phyloP scores from a whole-genome alignment of 2,113 vertebrate genomes.

The Lycaon pictus region DNA sequence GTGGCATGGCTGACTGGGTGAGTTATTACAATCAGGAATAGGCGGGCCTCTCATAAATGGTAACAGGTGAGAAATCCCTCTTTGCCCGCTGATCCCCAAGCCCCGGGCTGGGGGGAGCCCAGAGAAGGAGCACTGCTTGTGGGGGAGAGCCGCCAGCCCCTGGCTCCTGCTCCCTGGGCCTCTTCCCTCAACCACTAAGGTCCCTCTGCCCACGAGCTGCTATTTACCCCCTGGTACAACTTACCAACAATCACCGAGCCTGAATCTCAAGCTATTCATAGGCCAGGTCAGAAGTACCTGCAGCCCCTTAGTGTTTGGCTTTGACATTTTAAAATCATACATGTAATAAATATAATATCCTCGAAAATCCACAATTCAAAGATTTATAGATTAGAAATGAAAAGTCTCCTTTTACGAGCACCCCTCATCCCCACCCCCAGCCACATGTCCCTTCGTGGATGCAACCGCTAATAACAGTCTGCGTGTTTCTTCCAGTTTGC shows the following conservation, averaged over 20 bases:
- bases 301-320: not conserved
- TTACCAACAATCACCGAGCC: not conserved
- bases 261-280: not conserved
- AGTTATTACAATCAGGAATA: not conserved
- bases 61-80: not conserved
- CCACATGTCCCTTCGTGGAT: not conserved
- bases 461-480: not conserved
- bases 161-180: accelerated
- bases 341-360: not conserved
- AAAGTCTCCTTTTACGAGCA: not conserved
- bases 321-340: not conserved
- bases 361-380: not conserved
- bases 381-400: not conserved
- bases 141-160: not conserved
- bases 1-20: not conserved
- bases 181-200: not conserved
- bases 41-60: not conserved
- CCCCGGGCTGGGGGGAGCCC: not conserved
- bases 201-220: accelerated
- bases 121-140: not conserved
- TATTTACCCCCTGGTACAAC: not conserved
- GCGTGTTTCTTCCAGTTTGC: not conserved
- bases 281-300: not conserved
- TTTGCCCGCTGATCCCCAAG: not conserved
- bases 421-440: too few species aligned